phyloP scores from a whole-genome alignment of 2,888 invertebrate genomes.

The Dichetophora obliterata region DNA sequence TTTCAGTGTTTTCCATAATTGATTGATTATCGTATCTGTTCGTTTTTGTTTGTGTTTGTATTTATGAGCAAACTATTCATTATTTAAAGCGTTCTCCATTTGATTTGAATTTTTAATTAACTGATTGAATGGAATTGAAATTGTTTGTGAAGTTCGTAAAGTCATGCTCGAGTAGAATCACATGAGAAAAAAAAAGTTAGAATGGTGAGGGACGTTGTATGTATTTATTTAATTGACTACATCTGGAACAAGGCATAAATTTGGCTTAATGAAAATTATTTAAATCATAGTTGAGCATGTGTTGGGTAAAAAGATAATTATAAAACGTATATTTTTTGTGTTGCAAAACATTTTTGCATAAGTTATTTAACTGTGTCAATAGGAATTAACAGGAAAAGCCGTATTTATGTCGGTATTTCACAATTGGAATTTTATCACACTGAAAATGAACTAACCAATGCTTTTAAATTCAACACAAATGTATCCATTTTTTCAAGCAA shows the following conservation, averaged over 20 bases:
- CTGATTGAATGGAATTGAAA: slow-evolving; percentile 30
- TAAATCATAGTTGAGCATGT: too few species aligned
- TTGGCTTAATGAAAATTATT: neutral
- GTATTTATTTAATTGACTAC: neutral
- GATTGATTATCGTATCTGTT: slow-evolving; percentile 18
- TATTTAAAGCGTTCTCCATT: slow-evolving; percentile 39
- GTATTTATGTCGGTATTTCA: too few species aligned
- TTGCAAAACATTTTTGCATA: too few species aligned
- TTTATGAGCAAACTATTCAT: slow-evolving; percentile 14
- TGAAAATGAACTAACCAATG: too few species aligned
- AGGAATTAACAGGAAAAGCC: too few species aligned
- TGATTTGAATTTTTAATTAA: slow-evolving; percentile 41
- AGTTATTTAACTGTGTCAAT: too few species aligned
- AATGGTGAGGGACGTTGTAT: neutral
- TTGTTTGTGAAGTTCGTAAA: neutral
- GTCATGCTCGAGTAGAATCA: neutral
- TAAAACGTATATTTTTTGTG: too few species aligned
- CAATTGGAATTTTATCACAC: too few species aligned
- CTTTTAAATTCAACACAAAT: too few species aligned
- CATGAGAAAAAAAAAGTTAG: neutral
- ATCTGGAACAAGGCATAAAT: neutral
- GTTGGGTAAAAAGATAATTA: neutral
- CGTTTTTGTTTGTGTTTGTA: slow-evolving; percentile 16
- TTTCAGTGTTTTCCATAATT: slow-evolving; percentile 13
- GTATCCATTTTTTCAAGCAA: too few species aligned